Percentiles rank a stretch among this genome's conserved stretches.
These are phyloP conservation scores for Takifugu flavidus DNA, from an alignment of 2,113 vertebrate genomes.

Conservation along the genomic window DNA sequence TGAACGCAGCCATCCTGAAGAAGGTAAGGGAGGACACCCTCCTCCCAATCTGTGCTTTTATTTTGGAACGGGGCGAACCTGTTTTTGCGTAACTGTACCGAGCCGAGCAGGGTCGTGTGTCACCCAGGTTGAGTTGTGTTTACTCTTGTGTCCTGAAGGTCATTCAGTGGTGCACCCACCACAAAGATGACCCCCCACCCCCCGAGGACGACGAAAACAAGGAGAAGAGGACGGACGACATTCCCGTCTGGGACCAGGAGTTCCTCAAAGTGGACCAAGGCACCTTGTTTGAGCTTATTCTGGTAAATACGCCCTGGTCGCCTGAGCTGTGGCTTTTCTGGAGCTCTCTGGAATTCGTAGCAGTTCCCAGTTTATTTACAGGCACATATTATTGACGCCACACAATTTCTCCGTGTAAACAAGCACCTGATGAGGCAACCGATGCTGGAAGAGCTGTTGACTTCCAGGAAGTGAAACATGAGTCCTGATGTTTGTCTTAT, in stretches of 20 bases:
- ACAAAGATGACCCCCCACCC: conserved; percentile 98
- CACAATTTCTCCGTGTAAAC: not conserved
- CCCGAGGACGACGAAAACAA: conserved; percentile 99
- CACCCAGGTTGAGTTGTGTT: too few relatives aligned
- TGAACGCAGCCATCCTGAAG: conserved; percentile 97
- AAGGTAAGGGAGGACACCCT: conserved; percentile 77
- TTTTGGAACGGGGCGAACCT: not conserved
- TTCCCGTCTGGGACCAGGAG: conserved; percentile 99
- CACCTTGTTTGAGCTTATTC: conserved; percentile 97
- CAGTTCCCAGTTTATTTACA: too few relatives aligned
- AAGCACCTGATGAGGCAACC: not conserved
- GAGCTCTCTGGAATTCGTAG: too few relatives aligned
- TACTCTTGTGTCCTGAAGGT: conserved; percentile 73
- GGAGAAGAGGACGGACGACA: conserved; percentile 98
- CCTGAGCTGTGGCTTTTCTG: too few relatives aligned
- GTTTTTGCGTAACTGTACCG: too few relatives aligned
- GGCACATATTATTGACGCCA: too few relatives aligned
- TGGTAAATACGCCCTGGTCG: conserved; percentile 75
- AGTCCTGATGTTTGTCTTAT: conserved; percentile 17
- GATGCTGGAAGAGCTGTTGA: not conserved
- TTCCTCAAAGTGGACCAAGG: conserved; percentile 99
- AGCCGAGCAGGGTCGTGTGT: too few relatives aligned
- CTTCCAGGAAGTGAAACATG: conserved; percentile 39
- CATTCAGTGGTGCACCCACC: conserved; percentile 99
- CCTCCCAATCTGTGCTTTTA: not conserved